Conservation (phyloP, 2,797 vertebrate species). For the Taeniopygia guttata region DNA sequence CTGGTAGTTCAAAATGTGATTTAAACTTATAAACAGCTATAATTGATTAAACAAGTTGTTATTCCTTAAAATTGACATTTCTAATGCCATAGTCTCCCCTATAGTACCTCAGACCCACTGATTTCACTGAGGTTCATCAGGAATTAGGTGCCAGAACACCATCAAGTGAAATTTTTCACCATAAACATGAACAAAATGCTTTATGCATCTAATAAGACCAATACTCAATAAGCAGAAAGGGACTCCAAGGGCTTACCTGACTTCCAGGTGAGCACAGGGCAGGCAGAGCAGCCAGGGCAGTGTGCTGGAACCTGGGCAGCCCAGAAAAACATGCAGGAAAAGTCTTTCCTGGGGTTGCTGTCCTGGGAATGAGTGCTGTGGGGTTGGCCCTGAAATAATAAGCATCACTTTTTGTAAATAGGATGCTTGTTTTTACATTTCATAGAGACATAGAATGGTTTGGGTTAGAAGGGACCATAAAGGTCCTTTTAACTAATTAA, state of each 20-base stretch:
- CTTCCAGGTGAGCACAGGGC: not conserved
- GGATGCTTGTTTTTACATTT: not conserved
- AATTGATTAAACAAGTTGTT: not conserved
- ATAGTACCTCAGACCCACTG: not conserved
- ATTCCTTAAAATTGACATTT: not conserved
- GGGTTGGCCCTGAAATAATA: not conserved
- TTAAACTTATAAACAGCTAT: not conserved
- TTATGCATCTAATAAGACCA: not conserved
- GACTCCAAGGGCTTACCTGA: not conserved
- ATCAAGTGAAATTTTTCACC: not conserved
- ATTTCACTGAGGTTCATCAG: not conserved
- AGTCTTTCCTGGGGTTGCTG: not conserved
- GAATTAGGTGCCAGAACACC: not conserved
- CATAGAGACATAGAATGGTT: not conserved
- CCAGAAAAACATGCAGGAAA: not conserved
- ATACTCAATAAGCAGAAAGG: not conserved
- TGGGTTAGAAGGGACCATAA: not conserved
- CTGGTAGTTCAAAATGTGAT: not conserved
- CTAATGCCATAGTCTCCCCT: not conserved
- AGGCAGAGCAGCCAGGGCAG: not conserved
- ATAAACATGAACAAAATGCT: not conserved
- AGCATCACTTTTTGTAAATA: accelerated
- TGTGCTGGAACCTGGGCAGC: not conserved
- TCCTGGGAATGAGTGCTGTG: not conserved
- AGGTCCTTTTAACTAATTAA: too few species aligned